Evolutionary conservation across 2,113 vertebrate genomes (phyloP).

Genomic region (Paradisaea rubra): DNA sequence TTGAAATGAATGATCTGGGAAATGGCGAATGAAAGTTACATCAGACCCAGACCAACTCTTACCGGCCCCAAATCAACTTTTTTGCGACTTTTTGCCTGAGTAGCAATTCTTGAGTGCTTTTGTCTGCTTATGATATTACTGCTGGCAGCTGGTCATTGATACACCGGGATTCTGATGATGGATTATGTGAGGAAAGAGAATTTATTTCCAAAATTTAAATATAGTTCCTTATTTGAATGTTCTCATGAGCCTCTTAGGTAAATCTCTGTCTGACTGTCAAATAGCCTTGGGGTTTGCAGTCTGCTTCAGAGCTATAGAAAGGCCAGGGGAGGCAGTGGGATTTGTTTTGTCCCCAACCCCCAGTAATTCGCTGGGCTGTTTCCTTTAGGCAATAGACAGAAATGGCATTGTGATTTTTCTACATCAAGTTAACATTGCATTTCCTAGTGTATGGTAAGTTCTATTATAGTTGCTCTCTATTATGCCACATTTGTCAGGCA

Average conservation of each 20-base stretch:
- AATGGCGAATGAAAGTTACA: not conserved
- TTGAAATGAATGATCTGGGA: not conserved
- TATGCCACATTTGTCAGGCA: not conserved
- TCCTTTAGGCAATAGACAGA: not conserved
- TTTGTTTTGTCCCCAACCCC: not conserved
- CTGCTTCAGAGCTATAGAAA: not conserved
- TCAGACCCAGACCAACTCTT: not conserved
- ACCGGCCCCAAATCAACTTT: not conserved
- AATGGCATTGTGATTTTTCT: not conserved
- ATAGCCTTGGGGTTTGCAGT: not conserved
- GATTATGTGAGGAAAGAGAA: not conserved
- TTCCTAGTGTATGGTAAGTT: not conserved
- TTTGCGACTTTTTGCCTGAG: not conserved
- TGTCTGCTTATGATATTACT: not conserved
- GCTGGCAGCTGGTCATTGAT: not conserved
- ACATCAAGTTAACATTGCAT: not conserved
- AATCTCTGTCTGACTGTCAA: not conserved
- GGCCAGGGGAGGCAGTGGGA: not conserved
- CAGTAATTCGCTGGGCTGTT: not conserved
- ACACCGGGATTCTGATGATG: not conserved
- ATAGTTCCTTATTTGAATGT: not conserved
- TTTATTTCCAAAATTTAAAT: constrained; percentile 13
- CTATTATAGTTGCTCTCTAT: not conserved
- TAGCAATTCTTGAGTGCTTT: not conserved
- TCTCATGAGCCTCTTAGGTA: not conserved